Base-by-base conservation (phyloP, 2,797 vertebrate genomes). In the Pseudochirops corinnae region DNA sequence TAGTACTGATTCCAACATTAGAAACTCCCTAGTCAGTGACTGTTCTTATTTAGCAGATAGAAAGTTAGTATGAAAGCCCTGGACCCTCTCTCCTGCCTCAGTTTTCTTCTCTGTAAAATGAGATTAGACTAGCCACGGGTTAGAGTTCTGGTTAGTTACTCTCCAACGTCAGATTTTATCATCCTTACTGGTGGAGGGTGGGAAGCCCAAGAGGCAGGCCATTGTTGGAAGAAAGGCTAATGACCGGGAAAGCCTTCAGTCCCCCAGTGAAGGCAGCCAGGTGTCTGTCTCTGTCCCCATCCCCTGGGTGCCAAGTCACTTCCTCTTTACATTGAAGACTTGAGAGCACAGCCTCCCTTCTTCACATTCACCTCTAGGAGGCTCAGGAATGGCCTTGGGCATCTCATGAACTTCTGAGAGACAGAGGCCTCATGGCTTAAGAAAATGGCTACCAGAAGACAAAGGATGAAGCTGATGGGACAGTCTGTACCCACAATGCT, bases 1-100 rank as follows among this genome's bases (percentile, higher is more conserved):
- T 31, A 91, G 91, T 93, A 33, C 91, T 95, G 94, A 94, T 92
- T 92, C 93, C 93, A 90, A 90, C 58, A 46, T 16, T 31, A 93
- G 60, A 93, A n/a, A 92, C 52, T 2, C 67, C 21, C 67, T 39
- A 82, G 87, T 50, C 33, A 0, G 9, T 60, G 93, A 67, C 94
- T 95, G 60, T 55, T 53, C 50, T 52, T 12, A 52, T 90, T 7
- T 28, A 62, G 31, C 58, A n/a, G 67, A 74, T 16, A 74, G 67
- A 18, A 74, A 74, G 67, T 39, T 39, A 74, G 29, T 62, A 33
- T 39, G 31, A 39, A 74, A 74, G n/a, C 67, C 7, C 33, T 67
- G 62, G 33, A 67, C 33, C 67, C n/a, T 74, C n/a, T n/a, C 33
- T 74, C 67, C 10, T n/a, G 18, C n/a, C 67, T 74, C 67, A 39